Evolutionary conservation across 2,113 vertebrate genomes (phyloP).

Genomic region (Propithecus coquereli): DNA sequence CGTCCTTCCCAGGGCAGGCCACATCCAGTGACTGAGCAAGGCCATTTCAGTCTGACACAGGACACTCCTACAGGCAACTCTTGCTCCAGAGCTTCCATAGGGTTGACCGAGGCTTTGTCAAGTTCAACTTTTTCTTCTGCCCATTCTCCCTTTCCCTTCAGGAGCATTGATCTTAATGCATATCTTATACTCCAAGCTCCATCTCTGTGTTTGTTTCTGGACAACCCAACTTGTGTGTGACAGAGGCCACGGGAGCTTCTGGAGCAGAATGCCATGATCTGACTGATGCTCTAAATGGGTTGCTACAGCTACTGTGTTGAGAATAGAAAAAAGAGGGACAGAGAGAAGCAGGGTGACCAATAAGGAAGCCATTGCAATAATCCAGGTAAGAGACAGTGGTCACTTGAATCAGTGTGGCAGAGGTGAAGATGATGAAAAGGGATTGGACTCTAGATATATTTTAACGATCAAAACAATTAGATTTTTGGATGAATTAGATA

Average conservation of each 20-base stretch:
- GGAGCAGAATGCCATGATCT: background rate
- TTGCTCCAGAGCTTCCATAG: background rate
- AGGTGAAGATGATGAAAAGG: background rate
- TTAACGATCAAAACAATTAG: background rate
- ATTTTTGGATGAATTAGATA: background rate
- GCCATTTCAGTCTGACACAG: background rate
- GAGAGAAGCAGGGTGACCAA: background rate
- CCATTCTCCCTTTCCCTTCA: background rate
- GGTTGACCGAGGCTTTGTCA: background rate
- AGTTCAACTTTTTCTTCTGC: background rate
- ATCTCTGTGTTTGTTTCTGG: background rate
- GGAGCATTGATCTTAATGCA: background rate
- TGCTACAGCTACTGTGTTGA: background rate
- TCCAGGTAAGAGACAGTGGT: background rate
- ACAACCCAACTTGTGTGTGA: background rate
- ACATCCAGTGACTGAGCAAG: background rate
- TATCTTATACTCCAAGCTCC: background rate
- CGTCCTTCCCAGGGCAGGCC: background rate
- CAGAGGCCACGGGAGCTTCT: background rate
- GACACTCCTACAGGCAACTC: background rate
- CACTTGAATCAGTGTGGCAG: too few species aligned
- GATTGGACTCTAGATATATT: background rate
- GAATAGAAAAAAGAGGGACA: background rate
- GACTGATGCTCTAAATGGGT: background rate
- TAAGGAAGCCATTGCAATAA: background rate